These are phyloP conservation scores for Globodera ellingtonae DNA, from an alignment of 1,140 invertebrate genomes.

Conservation along the genomic window DNA sequence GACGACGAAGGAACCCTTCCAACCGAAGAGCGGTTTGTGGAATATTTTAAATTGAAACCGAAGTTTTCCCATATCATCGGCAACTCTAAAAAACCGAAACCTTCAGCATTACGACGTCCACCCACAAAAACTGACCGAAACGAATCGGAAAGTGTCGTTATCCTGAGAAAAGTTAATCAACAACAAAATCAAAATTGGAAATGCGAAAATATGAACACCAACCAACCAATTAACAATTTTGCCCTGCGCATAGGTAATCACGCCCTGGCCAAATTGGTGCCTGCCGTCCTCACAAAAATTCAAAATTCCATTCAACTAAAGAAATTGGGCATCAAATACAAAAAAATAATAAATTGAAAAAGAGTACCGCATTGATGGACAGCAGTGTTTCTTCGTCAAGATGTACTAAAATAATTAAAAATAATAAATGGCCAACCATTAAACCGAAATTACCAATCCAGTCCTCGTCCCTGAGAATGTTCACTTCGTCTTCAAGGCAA, in stretches of 20 bases:
- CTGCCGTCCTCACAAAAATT: slow-evolving; percentile 93
- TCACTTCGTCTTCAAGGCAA: slow-evolving; percentile 82
- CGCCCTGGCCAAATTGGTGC: slow-evolving; percentile 92
- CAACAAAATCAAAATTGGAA: too few relatives aligned
- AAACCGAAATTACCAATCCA: slow-evolving; percentile 75
- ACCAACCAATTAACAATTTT: slow-evolving; percentile 81
- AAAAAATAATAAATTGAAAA: slow-evolving; percentile 8
- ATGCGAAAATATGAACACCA: too few relatives aligned
- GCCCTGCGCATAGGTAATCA: slow-evolving; percentile 94
- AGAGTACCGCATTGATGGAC: slow-evolving; percentile 79
- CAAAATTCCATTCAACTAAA: slow-evolving; percentile 75
- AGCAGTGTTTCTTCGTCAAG: slow-evolving; percentile 94
- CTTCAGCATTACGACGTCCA: neutral
- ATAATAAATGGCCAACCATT: neutral
- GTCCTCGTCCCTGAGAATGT: slow-evolving; percentile 74
- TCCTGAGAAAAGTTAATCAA: slow-evolving; percentile 32
- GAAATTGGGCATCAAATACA: neutral
- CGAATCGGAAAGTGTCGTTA: slow-evolving; percentile 91
- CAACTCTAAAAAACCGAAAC: slow-evolving; percentile 71
- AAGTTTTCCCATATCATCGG: slow-evolving; percentile 89
- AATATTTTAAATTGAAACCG: slow-evolving; percentile 88
- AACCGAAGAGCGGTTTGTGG: slow-evolving; percentile 91
- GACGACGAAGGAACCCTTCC: slow-evolving; percentile 94
- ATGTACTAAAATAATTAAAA: slow-evolving; percentile 71
- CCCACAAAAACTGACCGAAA: slow-evolving; percentile 72